Percentiles rank a stretch among this genome's conserved stretches.
These are phyloP conservation scores for Muntiacus muntjak DNA, from an alignment of 2,113 vertebrate species.

Conservation along the genomic window DNA sequence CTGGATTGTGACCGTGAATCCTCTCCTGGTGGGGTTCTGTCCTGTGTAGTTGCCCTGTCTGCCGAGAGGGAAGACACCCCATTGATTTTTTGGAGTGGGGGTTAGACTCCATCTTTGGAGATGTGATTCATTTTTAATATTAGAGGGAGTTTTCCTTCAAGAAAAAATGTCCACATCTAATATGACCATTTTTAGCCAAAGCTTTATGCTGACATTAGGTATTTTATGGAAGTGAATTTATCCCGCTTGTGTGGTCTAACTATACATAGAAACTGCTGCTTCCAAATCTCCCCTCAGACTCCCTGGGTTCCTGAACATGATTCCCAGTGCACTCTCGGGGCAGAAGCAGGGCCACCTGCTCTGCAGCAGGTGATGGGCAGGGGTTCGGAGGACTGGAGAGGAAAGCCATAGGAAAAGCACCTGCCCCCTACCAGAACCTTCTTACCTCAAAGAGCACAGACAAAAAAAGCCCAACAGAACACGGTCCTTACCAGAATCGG, in stretches of 20 bases:
- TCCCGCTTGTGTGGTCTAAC: not conserved
- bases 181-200: not conserved
- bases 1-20: not conserved
- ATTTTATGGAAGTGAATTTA: not conserved
- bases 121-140: not conserved
- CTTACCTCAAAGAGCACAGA: not conserved
- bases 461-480: not conserved
- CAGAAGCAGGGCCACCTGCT: not conserved
- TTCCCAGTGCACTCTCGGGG: rapidly evolving
- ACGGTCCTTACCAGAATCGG: rapidly evolving
- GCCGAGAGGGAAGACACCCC: rapidly evolving
- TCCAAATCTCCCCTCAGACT: not conserved
- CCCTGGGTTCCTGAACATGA: rapidly evolving
- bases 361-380: not conserved
- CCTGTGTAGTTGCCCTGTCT: not conserved
- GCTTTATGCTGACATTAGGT: not conserved
- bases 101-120: not conserved
- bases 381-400: rapidly evolving
- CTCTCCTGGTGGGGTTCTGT: too few species aligned
- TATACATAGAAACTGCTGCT: too few species aligned
- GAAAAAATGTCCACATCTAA: not conserved
- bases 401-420: not conserved
- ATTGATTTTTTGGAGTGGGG: too few species aligned
- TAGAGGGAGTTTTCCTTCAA: not conserved
- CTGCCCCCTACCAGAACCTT: not conserved